Evolutionary conservation across 2,113 vertebrate species (phyloP).

Genomic region (Menura novaehollandiae): DNA sequence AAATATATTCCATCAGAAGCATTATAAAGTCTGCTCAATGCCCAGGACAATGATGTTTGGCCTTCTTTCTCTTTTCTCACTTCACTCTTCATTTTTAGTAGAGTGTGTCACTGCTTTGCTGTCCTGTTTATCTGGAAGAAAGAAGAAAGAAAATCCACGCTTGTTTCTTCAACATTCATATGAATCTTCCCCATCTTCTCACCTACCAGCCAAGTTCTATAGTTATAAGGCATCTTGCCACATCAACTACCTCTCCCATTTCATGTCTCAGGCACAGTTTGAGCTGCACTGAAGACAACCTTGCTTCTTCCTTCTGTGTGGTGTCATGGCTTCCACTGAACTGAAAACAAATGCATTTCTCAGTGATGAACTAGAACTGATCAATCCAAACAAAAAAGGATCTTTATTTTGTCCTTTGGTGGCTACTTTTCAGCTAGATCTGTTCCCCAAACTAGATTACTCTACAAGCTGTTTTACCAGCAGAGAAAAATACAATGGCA

Average conservation of each 20-base stretch:
- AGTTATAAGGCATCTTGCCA: background rate
- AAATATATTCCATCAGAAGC: background rate
- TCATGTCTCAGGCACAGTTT: background rate
- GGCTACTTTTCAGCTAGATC: background rate
- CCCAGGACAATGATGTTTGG: background rate
- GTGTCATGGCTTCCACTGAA: background rate
- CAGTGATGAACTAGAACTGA: background rate
- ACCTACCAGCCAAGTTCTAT: background rate
- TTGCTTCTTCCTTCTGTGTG: rapidly evolving
- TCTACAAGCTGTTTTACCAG: background rate
- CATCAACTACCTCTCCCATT: background rate
- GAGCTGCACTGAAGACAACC: background rate
- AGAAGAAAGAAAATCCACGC: background rate
- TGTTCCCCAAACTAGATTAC: background rate
- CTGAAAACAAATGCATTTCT: background rate
- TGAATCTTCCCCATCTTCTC: background rate
- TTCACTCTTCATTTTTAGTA: background rate
- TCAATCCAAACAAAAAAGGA: background rate
- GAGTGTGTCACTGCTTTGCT: background rate
- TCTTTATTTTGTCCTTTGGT: background rate
- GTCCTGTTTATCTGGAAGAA: background rate
- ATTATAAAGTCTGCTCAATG: background rate
- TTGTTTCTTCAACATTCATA: background rate
- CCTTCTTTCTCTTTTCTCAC: background rate
- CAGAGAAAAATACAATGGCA: background rate